Evolutionary conservation across 2,888 invertebrate species (phyloP).

Genomic region (Hylaea fasciaria): DNA sequence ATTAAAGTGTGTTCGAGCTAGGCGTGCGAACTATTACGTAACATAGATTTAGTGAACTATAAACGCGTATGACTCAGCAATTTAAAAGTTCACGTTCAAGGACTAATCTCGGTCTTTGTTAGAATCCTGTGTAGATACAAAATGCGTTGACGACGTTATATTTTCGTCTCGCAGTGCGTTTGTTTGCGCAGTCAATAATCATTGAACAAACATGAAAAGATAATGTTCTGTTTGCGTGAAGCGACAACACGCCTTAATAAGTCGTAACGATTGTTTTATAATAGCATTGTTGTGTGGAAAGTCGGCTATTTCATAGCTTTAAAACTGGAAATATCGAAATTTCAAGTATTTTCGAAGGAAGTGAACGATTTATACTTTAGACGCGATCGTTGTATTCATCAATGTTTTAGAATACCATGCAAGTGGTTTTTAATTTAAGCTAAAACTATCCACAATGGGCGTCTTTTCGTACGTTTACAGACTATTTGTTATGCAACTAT

Average conservation of each 20-base stretch:
- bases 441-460: slow-evolving; percentile 66
- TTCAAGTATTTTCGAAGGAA: background rate
- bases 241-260: slow-evolving; percentile 24
- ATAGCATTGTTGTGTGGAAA: slow-evolving; percentile 30
- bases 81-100: slow-evolving; percentile 4
- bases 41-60: background rate
- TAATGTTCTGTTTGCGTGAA: slow-evolving; percentile 26
- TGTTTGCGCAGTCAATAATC: slow-evolving; percentile 16
- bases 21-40: background rate
- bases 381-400: too few relatives aligned
- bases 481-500: slow-evolving; percentile 71
- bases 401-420: slow-evolving; percentile 13
- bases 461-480: slow-evolving; percentile 78
- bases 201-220: slow-evolving; percentile 29
- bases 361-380: background rate
- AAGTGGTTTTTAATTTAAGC: slow-evolving; percentile 14
- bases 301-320: slow-evolving; percentile 1
- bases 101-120: background rate
- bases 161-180: slow-evolving; percentile 20
- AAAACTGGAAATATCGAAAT: background rate
- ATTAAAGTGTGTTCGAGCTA: background rate
- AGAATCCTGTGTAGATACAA: background rate
- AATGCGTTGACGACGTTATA: slow-evolving; percentile 3
- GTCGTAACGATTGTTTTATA: slow-evolving; percentile 19
- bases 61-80: background rate